These are phyloP conservation scores for western clawed frog (Xenopus tropicalis) DNA, from an alignment of 2,113 vertebrate genomes.

Conservation along the genomic window DNA sequence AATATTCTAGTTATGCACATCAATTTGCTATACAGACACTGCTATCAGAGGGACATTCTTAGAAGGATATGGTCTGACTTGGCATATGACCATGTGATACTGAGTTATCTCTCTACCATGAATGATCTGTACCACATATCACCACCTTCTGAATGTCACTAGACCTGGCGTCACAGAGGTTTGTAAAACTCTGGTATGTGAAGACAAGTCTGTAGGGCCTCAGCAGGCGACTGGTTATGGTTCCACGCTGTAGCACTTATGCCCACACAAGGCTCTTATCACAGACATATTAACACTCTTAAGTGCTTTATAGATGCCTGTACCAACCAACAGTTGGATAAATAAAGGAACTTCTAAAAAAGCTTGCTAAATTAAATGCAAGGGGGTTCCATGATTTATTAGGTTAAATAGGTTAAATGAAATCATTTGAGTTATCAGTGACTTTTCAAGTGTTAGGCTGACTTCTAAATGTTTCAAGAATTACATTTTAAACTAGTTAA, in stretches of 20 bases:
- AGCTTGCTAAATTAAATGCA: no score
- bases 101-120: neutral
- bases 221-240: slow-evolving; percentile 35
- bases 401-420: no score
- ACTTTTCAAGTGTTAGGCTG: no score
- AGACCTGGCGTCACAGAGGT: slow-evolving; percentile 20
- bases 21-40: slow-evolving; percentile 9
- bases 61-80: slow-evolving; percentile 5
- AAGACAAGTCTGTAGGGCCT: slow-evolving; percentile 34
- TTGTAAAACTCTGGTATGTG: slow-evolving; percentile 9
- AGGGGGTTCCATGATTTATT: no score
- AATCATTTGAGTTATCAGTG: no score
- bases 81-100: slow-evolving; percentile 33
- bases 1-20: neutral
- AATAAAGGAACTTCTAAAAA: no score
- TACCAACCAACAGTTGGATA: no score
- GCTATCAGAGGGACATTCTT: slow-evolving; percentile 38
- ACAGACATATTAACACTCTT: slow-evolving; percentile 37
- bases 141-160: slow-evolving; percentile 8
- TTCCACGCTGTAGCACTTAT: slow-evolving; percentile 35
- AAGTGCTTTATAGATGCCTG: slow-evolving; percentile 1
- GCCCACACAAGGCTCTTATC: slow-evolving; percentile 13
- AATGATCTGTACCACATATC: neutral
- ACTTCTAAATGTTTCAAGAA: no score
- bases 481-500: no score